A percentile compares a stretch with the other conserved stretches of the same genome.
Evolutionary conservation across 1,140 invertebrate genomes (phyloP).

Genomic region (Camponotus floridanus): DNA sequence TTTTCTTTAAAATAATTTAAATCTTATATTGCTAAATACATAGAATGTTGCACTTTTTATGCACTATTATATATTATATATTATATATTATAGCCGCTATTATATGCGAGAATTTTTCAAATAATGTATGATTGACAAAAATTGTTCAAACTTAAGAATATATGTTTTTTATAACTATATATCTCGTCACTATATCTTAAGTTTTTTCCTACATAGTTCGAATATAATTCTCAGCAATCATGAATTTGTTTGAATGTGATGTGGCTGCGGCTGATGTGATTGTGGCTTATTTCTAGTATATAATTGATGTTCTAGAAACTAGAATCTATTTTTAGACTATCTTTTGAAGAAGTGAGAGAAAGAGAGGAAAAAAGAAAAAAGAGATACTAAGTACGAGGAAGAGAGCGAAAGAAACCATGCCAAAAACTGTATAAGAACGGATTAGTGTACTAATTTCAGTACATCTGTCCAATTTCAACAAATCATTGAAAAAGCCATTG

Average conservation of each 20-base stretch:
- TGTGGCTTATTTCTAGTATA: conserved; percentile 59
- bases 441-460: conserved; percentile 33
- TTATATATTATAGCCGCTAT: too few relatives aligned
- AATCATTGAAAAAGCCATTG: not conserved
- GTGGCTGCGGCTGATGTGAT: too few relatives aligned
- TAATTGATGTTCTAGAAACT: conserved; percentile 65
- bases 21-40: too few relatives aligned
- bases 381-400: conserved; percentile 1
- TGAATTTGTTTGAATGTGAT: conserved; percentile 27
- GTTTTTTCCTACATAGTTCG: not conserved
- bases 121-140: not conserved
- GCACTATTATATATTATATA: too few relatives aligned
- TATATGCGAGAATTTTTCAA: too few relatives aligned
- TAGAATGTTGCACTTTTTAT: too few relatives aligned
- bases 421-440: conserved; percentile 43
- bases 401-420: conserved; percentile 33
- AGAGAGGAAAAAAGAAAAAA: not conserved
- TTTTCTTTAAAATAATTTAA: too few relatives aligned
- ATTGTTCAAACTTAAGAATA: not conserved
- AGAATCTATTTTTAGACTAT: conserved; percentile 60
- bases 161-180: not conserved
- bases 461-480: not conserved
- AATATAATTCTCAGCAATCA: not conserved
- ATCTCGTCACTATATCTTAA: not conserved
- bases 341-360: conserved; percentile 2